These are phyloP conservation scores for Didymodactylos carnosus DNA, from an alignment of 2,888 invertebrate genomes.

Conservation along the genomic window DNA sequence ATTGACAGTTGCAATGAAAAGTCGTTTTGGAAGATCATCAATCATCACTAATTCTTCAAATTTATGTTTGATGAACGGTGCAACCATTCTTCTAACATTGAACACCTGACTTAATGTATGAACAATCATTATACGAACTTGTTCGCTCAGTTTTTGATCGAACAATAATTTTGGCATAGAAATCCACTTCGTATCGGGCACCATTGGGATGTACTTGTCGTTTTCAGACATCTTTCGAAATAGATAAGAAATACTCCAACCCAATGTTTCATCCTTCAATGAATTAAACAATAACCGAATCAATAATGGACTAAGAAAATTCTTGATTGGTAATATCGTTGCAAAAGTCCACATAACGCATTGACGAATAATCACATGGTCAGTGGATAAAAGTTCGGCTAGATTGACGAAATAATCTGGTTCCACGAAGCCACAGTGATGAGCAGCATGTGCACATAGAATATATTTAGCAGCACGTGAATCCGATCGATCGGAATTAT, in stretches of 20 bases:
- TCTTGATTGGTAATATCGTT: not conserved
- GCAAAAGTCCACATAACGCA: not conserved
- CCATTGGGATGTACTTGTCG: not conserved
- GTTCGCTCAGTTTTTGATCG: not conserved
- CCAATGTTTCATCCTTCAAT: not conserved
- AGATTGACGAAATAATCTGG: not conserved
- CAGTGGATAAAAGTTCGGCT: not conserved
- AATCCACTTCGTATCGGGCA: not conserved
- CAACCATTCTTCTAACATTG: not conserved
- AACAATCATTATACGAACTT: not conserved
- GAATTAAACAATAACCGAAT: not conserved
- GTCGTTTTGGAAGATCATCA: not conserved
- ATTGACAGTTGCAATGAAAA: not conserved
- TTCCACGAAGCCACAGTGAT: not conserved
- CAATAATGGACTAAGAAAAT: not conserved
- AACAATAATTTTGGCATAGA: not conserved
- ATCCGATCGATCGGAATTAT: too few relatives aligned
- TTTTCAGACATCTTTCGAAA: not conserved
- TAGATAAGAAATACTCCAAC: not conserved
- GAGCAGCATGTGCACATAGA: not conserved
- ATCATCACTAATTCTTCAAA: not conserved
- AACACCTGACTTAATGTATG: not conserved
- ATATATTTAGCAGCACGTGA: not conserved
- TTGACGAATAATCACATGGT: not conserved
- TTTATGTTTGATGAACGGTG: not conserved